phyloP scores from a whole-genome alignment of 1,140 invertebrate species.

The Drosophila sproati region DNA sequence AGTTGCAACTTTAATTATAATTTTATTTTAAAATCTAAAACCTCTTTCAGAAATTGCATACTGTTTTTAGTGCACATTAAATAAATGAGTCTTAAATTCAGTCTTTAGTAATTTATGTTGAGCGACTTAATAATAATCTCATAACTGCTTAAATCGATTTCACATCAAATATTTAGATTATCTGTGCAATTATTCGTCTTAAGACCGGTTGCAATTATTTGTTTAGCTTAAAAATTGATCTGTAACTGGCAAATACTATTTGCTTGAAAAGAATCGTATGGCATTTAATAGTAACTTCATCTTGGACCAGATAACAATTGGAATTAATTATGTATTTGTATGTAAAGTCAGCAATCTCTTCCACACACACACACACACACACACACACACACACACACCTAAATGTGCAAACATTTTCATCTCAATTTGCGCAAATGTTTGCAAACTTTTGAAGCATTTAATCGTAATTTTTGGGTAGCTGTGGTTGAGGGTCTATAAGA shows the following conservation, averaged over 20 bases:
- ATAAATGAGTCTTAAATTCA: too few species aligned
- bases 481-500: background rate
- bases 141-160: too few species aligned
- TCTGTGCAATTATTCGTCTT: too few species aligned
- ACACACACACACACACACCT: conserved; percentile 3
- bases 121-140: too few species aligned
- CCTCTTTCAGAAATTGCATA: too few species aligned
- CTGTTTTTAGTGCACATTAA: too few species aligned
- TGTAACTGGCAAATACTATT: background rate
- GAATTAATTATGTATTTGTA: conserved; percentile 34
- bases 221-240: background rate
- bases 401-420: conserved; percentile 47
- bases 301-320: conserved; percentile 2
- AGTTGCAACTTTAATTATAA: too few species aligned
- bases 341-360: background rate
- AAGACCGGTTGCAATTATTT: background rate
- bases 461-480: background rate
- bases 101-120: too few species aligned
- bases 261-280: background rate
- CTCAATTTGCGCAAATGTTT: conserved; percentile 37
- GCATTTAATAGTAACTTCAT: background rate
- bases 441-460: conserved; percentile 29
- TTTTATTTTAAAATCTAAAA: too few species aligned
- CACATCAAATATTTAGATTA: too few species aligned
- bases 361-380: background rate